These are phyloP conservation scores for Sacculina carcini DNA, from an alignment of 2,888 invertebrate species.

Conservation along the genomic window DNA sequence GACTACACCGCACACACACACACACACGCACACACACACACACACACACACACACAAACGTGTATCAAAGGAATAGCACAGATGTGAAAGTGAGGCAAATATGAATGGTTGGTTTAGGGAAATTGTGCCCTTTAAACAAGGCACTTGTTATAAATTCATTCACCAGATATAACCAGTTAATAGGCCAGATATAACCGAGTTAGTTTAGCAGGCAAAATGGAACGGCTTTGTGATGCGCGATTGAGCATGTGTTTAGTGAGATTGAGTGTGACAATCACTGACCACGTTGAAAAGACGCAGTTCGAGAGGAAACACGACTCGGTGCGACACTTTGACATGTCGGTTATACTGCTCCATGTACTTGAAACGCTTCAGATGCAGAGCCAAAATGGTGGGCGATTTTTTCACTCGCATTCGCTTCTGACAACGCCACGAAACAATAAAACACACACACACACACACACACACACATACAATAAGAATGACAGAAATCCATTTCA, in stretches of 20 bases:
- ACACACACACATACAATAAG: no score
- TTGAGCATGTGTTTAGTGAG: slow-evolving; percentile 7
- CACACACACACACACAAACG: no score
- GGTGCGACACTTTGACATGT: slow-evolving; percentile 94
- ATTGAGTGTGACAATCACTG: slow-evolving; percentile 20
- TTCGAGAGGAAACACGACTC: slow-evolving; percentile 96
- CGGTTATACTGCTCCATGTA: slow-evolving; percentile 96
- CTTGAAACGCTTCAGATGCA: slow-evolving; percentile 90
- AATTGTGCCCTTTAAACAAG: no score
- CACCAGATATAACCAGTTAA: not conserved
- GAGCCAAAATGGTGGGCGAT: slow-evolving; percentile 81
- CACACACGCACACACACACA: slow-evolving; percentile 12
- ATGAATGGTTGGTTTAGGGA: no score
- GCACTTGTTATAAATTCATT: no score
- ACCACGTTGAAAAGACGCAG: slow-evolving; percentile 90
- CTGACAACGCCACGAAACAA: slow-evolving; percentile 16
- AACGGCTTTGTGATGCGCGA: no score
- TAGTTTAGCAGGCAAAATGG: no score
- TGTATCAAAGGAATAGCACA: no score
- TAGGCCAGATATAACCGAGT: no score
- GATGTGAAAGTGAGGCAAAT: no score
- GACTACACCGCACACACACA: no score
- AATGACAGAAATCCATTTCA: not conserved
- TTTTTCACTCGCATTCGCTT: slow-evolving; percentile 97
- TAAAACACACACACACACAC: no score